These are phyloP conservation scores for Andrena bucephala DNA, from an alignment of 2,888 invertebrate genomes.

Conservation along the genomic window DNA sequence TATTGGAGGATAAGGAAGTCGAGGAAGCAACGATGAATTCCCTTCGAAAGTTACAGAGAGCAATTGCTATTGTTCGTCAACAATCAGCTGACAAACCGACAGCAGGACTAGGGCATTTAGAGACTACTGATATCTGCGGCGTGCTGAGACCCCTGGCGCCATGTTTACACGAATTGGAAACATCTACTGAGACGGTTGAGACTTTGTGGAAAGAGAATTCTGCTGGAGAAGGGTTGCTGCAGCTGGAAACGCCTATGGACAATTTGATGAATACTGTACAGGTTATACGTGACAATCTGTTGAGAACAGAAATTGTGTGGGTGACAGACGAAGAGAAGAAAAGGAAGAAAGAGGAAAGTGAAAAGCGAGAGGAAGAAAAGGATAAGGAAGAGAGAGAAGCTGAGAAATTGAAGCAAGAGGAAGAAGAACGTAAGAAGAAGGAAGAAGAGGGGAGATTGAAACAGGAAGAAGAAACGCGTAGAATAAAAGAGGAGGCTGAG, in stretches of 20 bases:
- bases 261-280: slow-evolving; percentile 46
- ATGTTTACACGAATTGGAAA: slow-evolving; percentile 47
- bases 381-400: slow-evolving; percentile 61
- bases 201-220: slow-evolving; percentile 47
- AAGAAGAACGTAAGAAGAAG: slow-evolving; percentile 52
- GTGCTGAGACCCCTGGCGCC: slow-evolving; percentile 45
- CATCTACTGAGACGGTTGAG: slow-evolving; percentile 34
- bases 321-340: slow-evolving; percentile 56
- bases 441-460: slow-evolving; percentile 53
- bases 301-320: slow-evolving; percentile 50
- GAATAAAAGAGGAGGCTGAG: slow-evolving; percentile 78
- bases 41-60: slow-evolving; percentile 73
- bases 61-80: slow-evolving; percentile 75
- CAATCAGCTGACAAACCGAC: slow-evolving; percentile 68
- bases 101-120: slow-evolving; percentile 60
- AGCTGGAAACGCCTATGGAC: slow-evolving; percentile 54
- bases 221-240: slow-evolving; percentile 37
- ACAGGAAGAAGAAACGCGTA: slow-evolving; percentile 48
- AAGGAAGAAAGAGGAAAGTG: slow-evolving; percentile 47
- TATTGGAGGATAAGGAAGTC: slow-evolving; percentile 32
- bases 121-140: slow-evolving; percentile 12
- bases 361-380: slow-evolving; percentile 29
- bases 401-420: slow-evolving; percentile 52
- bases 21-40: slow-evolving; percentile 66
- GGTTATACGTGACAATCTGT: slow-evolving; percentile 43